These are phyloP conservation scores for Anoplophora glabripennis DNA, from an alignment of 1,140 invertebrate genomes.

Conservation along the genomic window DNA sequence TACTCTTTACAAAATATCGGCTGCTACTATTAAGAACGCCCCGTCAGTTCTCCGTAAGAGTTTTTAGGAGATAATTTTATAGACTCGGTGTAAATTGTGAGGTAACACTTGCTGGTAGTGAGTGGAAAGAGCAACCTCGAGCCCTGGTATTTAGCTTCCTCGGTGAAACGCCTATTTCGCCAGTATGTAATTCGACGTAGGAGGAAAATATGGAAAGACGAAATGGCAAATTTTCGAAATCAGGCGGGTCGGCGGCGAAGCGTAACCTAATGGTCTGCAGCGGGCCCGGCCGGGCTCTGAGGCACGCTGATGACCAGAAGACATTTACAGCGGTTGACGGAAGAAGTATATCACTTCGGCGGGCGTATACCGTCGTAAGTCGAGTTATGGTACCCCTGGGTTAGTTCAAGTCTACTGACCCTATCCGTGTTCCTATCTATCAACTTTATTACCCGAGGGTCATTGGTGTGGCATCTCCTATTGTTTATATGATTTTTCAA, in stretches of 20 bases:
- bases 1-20: too few species aligned
- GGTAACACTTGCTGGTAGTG: too few species aligned
- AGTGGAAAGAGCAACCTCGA: too few species aligned
- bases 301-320: slow-evolving; percentile 43
- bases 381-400: slow-evolving; percentile 44
- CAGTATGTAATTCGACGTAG: slow-evolving; percentile 2
- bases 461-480: slow-evolving; percentile 41
- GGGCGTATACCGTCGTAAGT: slow-evolving; percentile 31
- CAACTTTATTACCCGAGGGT: slow-evolving; percentile 37
- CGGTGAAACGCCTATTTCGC: background rate
- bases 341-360: slow-evolving; percentile 45
- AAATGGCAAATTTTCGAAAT: slow-evolving; percentile 28
- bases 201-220: slow-evolving; percentile 20
- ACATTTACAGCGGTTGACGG: slow-evolving; percentile 47
- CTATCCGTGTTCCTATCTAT: slow-evolving; percentile 41
- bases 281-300: slow-evolving; percentile 11
- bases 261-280: slow-evolving; percentile 38
- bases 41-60: too few species aligned
- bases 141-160: too few species aligned
- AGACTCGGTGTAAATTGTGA: too few species aligned
- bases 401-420: slow-evolving; percentile 34
- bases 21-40: too few species aligned
- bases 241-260: slow-evolving; percentile 29
- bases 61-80: too few species aligned
- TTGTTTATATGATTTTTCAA: slow-evolving; percentile 41